Evolutionary conservation across 92 coral and sea anemone species (phyloP), one percentile per base, ranked within the genome.

Genomic region (Bergia puertoricense): DNA sequence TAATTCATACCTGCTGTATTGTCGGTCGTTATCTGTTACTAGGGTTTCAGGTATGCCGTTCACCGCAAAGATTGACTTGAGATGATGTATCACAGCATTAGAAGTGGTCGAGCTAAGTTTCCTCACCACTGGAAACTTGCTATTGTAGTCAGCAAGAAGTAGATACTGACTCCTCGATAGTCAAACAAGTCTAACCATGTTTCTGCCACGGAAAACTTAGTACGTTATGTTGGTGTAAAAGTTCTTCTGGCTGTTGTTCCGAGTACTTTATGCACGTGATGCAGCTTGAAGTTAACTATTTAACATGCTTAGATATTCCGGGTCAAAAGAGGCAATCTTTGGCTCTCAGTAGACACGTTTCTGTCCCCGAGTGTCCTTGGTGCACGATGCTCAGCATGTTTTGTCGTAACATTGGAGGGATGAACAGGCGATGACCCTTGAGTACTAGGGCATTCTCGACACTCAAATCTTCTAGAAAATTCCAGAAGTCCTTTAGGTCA

Each of bases 391-490:
- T 79, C 46, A 76, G 16, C 76, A 86, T 54, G 80, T 42, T 76
- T 6, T 76, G 56, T 16, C 80, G 80, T 39, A 74, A 74, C 11
- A 46, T 76, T 39, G 4, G 41, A 46, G 85, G 90, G 42, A 88
- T 88, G 45, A 78, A 13, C 3, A 86, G 89, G 41, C 90, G 86
- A 44, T 91, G 90, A 46, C 91, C 87, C 69, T 88, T 89, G 18
- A 91, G 88, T n/a, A 91, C 37, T 8, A 91, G 89, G 85, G 91
- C 96, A 73, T 83, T 87, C 73, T 86, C 91, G 20, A 91, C 91
- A 41, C 92, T 93, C 66, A 92, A 51, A 23, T 91, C 94, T 62
- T 92, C 93, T 30, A 91, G 85, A 43, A 30, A 30, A 30, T 78
- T 91, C 94, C 90, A 91, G 72, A 67, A 89, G 59, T 89, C 92